Conservation (phyloP, 2,113 vertebrate genomes). For the Mustelus asterias region DNA sequence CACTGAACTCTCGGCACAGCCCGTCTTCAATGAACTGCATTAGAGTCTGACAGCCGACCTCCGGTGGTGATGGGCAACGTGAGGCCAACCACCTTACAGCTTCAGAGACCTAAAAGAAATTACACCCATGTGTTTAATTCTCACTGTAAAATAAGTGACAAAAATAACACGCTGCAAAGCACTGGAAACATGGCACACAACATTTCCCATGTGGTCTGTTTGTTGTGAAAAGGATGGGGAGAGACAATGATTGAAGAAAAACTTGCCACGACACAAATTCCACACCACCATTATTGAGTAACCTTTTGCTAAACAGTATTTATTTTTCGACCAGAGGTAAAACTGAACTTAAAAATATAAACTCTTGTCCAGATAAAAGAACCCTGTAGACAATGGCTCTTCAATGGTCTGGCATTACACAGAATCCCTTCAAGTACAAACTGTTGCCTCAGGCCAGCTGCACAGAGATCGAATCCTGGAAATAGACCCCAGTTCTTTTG, state of each 20-base stretch:
- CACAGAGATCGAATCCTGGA: background rate
- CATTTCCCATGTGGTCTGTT: background rate
- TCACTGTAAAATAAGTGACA: background rate
- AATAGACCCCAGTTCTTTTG: background rate
- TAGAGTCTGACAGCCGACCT: conserved; percentile 73
- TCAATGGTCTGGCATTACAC: background rate
- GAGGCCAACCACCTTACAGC: conserved; percentile 74
- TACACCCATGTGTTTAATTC: rapidly evolving
- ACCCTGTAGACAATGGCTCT: background rate
- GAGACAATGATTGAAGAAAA: background rate
- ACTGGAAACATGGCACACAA: background rate
- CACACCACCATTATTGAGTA: background rate
- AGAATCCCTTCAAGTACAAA: background rate
- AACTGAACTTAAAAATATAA: background rate
- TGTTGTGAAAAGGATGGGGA: background rate
- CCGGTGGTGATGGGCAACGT: conserved; percentile 54
- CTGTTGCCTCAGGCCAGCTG: background rate
- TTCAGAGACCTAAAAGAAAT: conserved; percentile 56
- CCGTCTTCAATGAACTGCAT: conserved; percentile 71
- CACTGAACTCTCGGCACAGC: conserved; percentile 66
- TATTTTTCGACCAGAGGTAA: background rate
- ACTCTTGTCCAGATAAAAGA: background rate
- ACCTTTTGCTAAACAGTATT: background rate
- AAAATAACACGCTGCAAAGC: background rate
- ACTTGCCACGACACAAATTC: background rate